These are phyloP conservation scores for Sitobion miscanthi DNA, from an alignment of 1,140 invertebrate species.

Conservation along the genomic window DNA sequence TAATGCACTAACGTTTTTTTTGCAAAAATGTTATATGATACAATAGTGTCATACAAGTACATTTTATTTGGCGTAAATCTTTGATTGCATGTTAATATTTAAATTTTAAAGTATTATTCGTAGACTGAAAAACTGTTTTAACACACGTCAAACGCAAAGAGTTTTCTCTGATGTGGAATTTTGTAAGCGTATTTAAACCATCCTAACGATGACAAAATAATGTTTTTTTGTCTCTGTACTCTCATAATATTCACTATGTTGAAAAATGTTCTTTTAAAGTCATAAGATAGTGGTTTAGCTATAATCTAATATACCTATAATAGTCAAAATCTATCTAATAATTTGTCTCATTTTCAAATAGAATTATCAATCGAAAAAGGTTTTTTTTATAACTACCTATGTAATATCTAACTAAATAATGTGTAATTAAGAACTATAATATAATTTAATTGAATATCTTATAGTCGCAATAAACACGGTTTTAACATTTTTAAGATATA, in stretches of 20 bases:
- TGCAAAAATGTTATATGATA: neutral
- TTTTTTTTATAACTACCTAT: neutral
- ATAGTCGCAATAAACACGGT: neutral
- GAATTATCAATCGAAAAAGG: neutral
- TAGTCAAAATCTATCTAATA: neutral
- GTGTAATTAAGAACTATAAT: neutral
- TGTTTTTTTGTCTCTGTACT: neutral
- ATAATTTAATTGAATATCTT: neutral
- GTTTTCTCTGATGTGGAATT: neutral
- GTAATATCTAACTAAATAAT: neutral
- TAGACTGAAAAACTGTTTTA: neutral
- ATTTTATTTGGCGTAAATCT: neutral
- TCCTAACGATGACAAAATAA: neutral
- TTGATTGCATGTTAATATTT: neutral
- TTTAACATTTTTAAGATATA: neutral
- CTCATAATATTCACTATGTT: neutral
- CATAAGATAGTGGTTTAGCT: neutral
- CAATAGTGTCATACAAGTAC: neutral
- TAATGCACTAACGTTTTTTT: neutral
- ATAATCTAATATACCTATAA: neutral
- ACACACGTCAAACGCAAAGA: neutral
- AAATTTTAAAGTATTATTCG: no score
- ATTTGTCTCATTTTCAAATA: neutral
- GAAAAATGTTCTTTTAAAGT: neutral
- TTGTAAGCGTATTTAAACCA: neutral